phyloP scores from a whole-genome alignment of 2,113 vertebrate genomes.

The Pholis gunnellus region DNA sequence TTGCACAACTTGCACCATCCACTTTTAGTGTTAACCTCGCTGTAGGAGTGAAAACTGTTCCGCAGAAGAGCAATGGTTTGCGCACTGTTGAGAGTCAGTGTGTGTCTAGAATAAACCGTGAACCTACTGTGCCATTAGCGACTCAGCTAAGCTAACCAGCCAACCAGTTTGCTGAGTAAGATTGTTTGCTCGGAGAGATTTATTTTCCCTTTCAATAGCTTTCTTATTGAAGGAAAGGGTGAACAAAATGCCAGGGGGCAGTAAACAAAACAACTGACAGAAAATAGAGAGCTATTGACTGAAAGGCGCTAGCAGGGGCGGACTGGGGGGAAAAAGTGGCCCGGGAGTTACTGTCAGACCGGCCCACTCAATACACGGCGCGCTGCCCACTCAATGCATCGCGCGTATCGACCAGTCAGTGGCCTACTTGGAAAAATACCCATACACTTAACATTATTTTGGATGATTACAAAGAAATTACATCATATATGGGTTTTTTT shows the following conservation, averaged over 20 bases:
- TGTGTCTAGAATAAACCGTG: not conserved
- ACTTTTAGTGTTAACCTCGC: not conserved
- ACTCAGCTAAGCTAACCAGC: too few species aligned
- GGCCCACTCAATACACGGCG: too few species aligned
- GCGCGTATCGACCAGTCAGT: too few species aligned
- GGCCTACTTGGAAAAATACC: too few species aligned
- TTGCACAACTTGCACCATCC: not conserved
- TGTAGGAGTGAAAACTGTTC: not conserved
- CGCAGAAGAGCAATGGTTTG: not conserved
- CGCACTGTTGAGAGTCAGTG: not conserved
- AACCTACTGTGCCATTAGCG: not conserved
- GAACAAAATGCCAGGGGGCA: not conserved
- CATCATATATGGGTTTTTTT: too few species aligned
- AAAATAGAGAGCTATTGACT: not conserved
- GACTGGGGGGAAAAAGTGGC: too few species aligned
- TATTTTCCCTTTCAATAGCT: not conserved
- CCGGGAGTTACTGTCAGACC: too few species aligned
- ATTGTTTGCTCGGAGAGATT: not conserved
- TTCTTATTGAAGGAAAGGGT: not conserved
- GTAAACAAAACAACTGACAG: not conserved
- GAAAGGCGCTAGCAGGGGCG: not conserved
- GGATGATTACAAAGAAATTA: too few species aligned
- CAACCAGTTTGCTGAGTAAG: too few species aligned
- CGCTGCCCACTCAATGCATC: too few species aligned
- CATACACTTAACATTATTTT: too few species aligned